Conservation (phyloP, 2,888 invertebrate genomes). For the Myopa testacea region DNA sequence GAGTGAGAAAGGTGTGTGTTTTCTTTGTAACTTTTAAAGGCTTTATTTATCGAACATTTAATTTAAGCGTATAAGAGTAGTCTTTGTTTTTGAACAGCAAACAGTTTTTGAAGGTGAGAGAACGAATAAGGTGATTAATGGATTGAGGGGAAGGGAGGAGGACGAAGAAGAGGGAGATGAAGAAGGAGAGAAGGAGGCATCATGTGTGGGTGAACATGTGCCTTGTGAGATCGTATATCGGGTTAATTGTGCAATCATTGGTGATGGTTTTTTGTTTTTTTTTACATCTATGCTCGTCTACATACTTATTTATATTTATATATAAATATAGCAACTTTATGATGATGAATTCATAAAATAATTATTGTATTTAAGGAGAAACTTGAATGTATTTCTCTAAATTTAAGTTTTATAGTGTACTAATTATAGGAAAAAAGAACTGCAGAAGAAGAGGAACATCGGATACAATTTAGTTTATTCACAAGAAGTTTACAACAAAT, state of each 20-base stretch:
- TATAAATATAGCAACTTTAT: background rate
- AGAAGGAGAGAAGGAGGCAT: background rate
- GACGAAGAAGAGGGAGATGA: background rate
- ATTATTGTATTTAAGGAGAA: too few relatives aligned
- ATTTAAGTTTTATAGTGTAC: too few relatives aligned
- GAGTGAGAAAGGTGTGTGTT: too few relatives aligned
- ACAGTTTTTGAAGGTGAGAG: slow-evolving; percentile 17
- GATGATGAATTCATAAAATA: too few relatives aligned
- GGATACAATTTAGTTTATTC: too few relatives aligned
- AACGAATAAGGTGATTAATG: too few relatives aligned
- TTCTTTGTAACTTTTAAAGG: slow-evolving; percentile 33
- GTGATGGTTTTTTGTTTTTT: slow-evolving; percentile 67
- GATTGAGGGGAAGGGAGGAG: background rate
- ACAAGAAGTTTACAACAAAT: too few relatives aligned
- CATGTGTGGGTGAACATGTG: background rate
- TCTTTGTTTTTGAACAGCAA: slow-evolving; percentile 57
- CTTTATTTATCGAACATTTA: slow-evolving; percentile 36
- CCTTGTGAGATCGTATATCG: slow-evolving; percentile 67
- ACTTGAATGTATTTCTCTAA: too few relatives aligned
- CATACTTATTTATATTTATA: background rate
- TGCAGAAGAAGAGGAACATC: too few relatives aligned
- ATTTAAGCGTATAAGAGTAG: slow-evolving; percentile 6
- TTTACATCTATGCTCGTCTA: slow-evolving; percentile 40
- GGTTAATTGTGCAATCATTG: slow-evolving; percentile 88
- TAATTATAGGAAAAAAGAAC: too few relatives aligned